Evolutionary conservation across 1,140 invertebrate genomes (phyloP), one percentile per base, ranked within the genome.

Genomic region (Panagrolaimus sp.): DNA sequence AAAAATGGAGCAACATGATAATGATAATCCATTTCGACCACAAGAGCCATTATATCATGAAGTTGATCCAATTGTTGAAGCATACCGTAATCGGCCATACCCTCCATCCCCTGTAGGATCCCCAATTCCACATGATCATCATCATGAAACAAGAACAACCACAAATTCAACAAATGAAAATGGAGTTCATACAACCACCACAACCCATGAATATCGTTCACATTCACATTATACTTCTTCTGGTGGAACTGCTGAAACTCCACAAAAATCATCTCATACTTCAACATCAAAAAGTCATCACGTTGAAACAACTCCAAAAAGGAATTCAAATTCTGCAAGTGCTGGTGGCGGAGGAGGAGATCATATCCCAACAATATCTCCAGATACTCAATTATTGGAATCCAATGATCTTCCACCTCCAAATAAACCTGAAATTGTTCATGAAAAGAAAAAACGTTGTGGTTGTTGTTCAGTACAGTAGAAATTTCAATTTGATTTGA

Each of bases 61-160:
- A 65, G 76, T 78, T 5, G 76, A 78, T 46, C 78, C 76, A 1
- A 78, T 78, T 44, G 78, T 78, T 43, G 78, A 78, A 48, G 68
- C 68, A 12, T 78, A 78, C 32, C 45, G 71, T 15, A 78, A 70
- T 44, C 38, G 68, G 43, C 76, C 76, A 21, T 78, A 76, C 63
- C 76, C 76, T 21, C 73, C 76, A 43, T 78, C 76, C 15, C 76
- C 76, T 1, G 69, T 64, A n/a, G 70, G 73, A 5, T 77, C 76
- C 24, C 76, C 76, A 17, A 62, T 76, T n/a, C 74, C 77, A 8
- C 64, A 64, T 10, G 68, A 76, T 63, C 65, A 55, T 8, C 67
- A 28, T 6, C 65, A 69, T 10, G 46, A 67, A 69, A 71, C 71
- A 8, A 70, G 24, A 12, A 32, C 21, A 17, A 43, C 48, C 6